These are phyloP conservation scores for Galaxea fascicularis DNA, from an alignment of 92 coral and sea anemone species.

Conservation along the genomic window DNA sequence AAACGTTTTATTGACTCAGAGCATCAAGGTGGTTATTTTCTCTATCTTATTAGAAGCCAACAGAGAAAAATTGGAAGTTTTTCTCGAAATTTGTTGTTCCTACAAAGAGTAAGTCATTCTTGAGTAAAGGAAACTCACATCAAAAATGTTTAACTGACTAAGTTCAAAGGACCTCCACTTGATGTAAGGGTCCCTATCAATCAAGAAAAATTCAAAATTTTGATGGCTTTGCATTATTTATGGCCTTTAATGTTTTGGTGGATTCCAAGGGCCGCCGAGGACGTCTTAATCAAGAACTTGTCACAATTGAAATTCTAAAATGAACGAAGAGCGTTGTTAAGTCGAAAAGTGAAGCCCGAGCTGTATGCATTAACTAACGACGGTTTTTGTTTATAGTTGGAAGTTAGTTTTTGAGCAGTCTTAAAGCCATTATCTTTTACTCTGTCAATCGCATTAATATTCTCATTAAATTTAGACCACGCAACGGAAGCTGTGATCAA, in stretches of 20 bases:
- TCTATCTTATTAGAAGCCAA: background rate
- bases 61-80: background rate
- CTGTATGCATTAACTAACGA: too few relatives aligned
- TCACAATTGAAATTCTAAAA: too few relatives aligned
- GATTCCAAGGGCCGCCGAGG: background rate
- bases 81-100: background rate
- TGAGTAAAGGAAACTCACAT: too few relatives aligned
- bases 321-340: too few relatives aligned
- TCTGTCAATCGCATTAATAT: too few relatives aligned
- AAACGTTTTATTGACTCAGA: slow-evolving; percentile 13
- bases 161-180: background rate
- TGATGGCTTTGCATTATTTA: background rate
- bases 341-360: too few relatives aligned
- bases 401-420: too few relatives aligned
- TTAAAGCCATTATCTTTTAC: too few relatives aligned
- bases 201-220: background rate
- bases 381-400: too few relatives aligned
- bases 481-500: too few relatives aligned
- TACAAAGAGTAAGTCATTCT: too few relatives aligned
- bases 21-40: background rate
- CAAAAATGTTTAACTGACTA: background rate
- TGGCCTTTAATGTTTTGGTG: background rate
- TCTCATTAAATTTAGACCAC: too few relatives aligned
- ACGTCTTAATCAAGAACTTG: background rate
- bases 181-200: background rate